Evolutionary conservation across 2,888 invertebrate genomes (phyloP), one percentile per base, ranked within the genome.

Genomic region (Agrochola litura): DNA sequence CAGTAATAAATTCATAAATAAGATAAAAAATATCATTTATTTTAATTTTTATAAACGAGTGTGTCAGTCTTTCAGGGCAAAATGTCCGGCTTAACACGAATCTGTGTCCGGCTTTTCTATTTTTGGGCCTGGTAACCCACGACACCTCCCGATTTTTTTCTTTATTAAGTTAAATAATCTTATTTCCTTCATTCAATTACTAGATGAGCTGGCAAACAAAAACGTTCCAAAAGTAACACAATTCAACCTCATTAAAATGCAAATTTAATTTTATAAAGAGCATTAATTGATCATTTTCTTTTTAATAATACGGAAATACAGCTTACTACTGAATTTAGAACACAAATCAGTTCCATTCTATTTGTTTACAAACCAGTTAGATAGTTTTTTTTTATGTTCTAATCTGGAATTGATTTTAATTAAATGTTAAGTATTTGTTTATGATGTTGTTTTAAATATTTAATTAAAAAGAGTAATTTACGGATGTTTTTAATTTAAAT

Each of bases 311-410:
- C 64, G 52, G 19, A 61, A 67, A 69, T 65, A 22, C 6, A 41
- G 49, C 43, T 60, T 6, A 16, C 41, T 52, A 49, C 63, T 65
- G 41, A 79, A 76, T 76, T 75, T 79, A 60, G 75, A 77, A 85
- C 72, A 82, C 65, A 60, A 79, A 82, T 79, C 69, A 67, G 64
- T 80, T 74, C 46, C n/a, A 58, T 68, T 78, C 9, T 67, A 71
- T 81, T 81, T 76, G 66, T 76, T 79, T 41, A 10, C 54, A 37
- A 78, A 70, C 54, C 65, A n/a, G 70, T 67, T 56, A 30, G 2
- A 4, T 71, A 83, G 82, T 88, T 90, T 90, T 58, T 88, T 90
- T 90, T 61, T 79, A 88, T 89, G 12, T 60, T 41, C 5, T 2
- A 37, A 56, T 58, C 12, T 64, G 19, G 43, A 49, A 71, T 41